Evolutionary conservation across 2,888 invertebrate genomes (phyloP).

Genomic region (Cotesia congregata): DNA sequence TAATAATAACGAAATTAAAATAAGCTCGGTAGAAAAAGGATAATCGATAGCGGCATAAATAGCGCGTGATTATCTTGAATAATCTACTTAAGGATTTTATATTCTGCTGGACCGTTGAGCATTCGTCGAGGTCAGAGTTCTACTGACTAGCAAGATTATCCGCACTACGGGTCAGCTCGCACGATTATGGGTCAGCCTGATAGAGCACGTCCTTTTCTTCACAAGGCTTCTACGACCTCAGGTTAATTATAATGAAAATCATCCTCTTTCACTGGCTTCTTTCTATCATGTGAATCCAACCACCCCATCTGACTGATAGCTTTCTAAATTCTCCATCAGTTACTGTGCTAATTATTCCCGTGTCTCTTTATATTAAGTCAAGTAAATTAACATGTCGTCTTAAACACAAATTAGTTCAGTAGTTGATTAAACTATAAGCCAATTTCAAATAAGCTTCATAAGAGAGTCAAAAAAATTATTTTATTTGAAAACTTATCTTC

Average conservation of each 20-base stretch:
- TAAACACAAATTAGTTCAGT: too few relatives aligned
- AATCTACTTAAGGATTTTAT: constrained; percentile 32
- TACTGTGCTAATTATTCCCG: too few relatives aligned
- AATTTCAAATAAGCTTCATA: too few relatives aligned
- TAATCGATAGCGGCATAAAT: background rate
- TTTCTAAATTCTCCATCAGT: constrained; percentile 12
- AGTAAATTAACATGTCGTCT: too few relatives aligned
- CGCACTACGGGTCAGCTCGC: constrained; percentile 27
- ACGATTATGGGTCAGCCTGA: constrained; percentile 35
- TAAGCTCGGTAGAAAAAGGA: background rate
- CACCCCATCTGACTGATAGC: constrained; percentile 32
- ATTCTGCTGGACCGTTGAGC: constrained; percentile 22
- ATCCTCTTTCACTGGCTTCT: background rate
- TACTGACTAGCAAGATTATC: constrained; percentile 30
- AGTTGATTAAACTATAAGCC: too few relatives aligned
- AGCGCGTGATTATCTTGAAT: constrained; percentile 13
- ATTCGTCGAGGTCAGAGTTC: constrained; percentile 35
- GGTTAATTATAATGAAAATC: constrained; percentile 19
- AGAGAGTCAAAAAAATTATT: too few relatives aligned
- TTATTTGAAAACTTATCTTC: too few relatives aligned
- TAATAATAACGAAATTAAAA: background rate
- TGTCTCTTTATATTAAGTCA: too few relatives aligned
- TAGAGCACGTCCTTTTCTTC: constrained; percentile 15
- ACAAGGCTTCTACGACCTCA: constrained; percentile 15
- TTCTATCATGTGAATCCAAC: background rate